Base-by-base conservation (phyloP, 2,113 vertebrate genomes). In the Siniperca chuatsi region DNA sequence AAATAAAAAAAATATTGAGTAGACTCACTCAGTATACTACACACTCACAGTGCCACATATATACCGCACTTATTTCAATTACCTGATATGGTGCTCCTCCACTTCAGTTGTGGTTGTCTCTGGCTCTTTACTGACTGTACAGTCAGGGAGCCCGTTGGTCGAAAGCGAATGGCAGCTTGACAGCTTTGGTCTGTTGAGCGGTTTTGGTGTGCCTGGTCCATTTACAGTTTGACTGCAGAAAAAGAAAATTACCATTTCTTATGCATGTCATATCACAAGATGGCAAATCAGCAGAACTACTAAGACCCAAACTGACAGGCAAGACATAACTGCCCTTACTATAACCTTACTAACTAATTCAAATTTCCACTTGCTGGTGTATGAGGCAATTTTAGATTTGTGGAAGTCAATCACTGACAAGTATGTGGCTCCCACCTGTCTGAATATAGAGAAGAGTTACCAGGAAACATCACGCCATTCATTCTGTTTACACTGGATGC, bases 391-490 rank as follows among this genome's bases (percentile, higher is more conserved):
- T 60, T 86, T 48, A 68, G 25, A 44, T 29, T 70, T 76, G 37
- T 75, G 66, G 82, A 81, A 75, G 55, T 90, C 67, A 66, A 65
- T 74, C 18, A 77, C 33, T 81, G 29, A 84, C 23, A 87, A 76
- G 65, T 62, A 55, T 77, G 57, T 81, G 73, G 74, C 55, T 62
- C 96, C 93, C 84, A 99, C 98, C 98, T 98, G 80, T 98, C 97
- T 87, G 97, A 94, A 93, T 97, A 98, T 81, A 94, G 93, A 84
- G 97, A 96, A 42, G 98, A 96, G 90, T 96, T 98, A 82, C 97
- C 97, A 89, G 97, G 97, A 93, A 98, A 98, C 97, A 98, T 98
- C 90, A 98, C 97, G 89, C 98, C 98, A 92, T 99, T 99, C 97
- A 99, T 97, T 92, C 97, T 95, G 95, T 96, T 99, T 93, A 98